Evolutionary conservation across 2,888 invertebrate species (phyloP).

Genomic region (Acheta domesticus): DNA sequence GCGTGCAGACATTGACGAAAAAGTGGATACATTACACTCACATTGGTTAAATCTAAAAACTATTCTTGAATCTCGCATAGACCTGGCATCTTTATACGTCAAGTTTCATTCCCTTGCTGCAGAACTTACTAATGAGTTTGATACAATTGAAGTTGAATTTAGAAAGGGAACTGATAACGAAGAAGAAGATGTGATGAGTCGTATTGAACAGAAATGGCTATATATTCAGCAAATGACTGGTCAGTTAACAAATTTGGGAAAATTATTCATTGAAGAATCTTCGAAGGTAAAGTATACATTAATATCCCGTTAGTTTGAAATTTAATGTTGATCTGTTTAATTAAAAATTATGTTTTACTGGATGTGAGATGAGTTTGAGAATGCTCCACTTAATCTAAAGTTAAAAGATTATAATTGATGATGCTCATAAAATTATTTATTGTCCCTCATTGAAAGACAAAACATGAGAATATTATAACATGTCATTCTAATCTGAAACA

Average conservation of each 20-base stretch:
- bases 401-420: no score
- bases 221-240: conserved; percentile 60
- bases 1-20: conserved; percentile 58
- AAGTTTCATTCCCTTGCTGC: conserved; percentile 69
- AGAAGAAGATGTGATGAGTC: conserved; percentile 51
- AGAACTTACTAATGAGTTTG: conserved; percentile 62
- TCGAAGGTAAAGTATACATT: conserved; percentile 50
- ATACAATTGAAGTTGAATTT: conserved; percentile 60
- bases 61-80: conserved; percentile 58
- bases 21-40: conserved; percentile 60
- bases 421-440: no score
- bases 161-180: conserved; percentile 52
- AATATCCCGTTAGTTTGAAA: conserved; percentile 26
- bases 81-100: conserved; percentile 63
- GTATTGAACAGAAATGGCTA: conserved; percentile 62
- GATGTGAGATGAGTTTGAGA: no score
- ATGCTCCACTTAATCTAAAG: no score
- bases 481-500: no score
- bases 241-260: conserved; percentile 64
- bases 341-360: no score
- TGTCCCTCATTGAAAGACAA: no score
- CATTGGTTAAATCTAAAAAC: conserved; percentile 63
- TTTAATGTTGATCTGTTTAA: no score
- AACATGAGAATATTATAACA: no score
- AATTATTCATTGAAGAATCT: conserved; percentile 62